Base-by-base conservation (phyloP, 2,888 invertebrate genomes). In the Busseola fusca region DNA sequence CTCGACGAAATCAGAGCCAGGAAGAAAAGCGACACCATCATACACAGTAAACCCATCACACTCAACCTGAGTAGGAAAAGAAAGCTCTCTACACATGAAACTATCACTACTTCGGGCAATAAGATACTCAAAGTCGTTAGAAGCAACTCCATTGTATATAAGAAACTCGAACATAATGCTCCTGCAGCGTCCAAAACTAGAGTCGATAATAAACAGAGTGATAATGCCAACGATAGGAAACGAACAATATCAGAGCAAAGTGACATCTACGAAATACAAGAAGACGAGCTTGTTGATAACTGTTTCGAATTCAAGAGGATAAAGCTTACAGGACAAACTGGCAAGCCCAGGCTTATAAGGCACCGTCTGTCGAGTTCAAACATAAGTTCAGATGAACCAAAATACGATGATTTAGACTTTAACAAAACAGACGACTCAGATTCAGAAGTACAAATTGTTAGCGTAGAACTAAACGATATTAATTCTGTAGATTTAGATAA, bases 1-100 rank as follows among this genome's bases (percentile, higher is more conserved):
- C 88, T 96, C 10, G 96, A 96, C n/a, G 96, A 96, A 85, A 96
- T 96, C 16, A 86, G 96, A 66, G 95, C 95, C 0, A 87, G 90
- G 62, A 94, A 94, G 82, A 94, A 92, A 76, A 85, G 80, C 1
- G 88, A 88, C 12, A 86, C 91, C 0, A 78, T 91, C 21, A 77
- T 91, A 66, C 90, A 88, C 69, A 80, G 82, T 0, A 87, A 88
- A 40, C 93, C 93, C 0, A 94, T 94, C 60, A 93, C 93, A 0
- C 79, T 95, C 3, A 95, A 93, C 64, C 79, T 95, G 50, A 91
- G 84, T 72, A 89, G 94, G 34, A 95, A 95, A 84, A 87, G 95
- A 69, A 95, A 94, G 78, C 76, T 93, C 21, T 94, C 95, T 1
- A 93, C 95, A 0, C 94, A 94, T 42, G 95, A 95, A 77, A 91